These are phyloP conservation scores for Synergus japonicus DNA, from an alignment of 2,888 invertebrate genomes.

Conservation along the genomic window DNA sequence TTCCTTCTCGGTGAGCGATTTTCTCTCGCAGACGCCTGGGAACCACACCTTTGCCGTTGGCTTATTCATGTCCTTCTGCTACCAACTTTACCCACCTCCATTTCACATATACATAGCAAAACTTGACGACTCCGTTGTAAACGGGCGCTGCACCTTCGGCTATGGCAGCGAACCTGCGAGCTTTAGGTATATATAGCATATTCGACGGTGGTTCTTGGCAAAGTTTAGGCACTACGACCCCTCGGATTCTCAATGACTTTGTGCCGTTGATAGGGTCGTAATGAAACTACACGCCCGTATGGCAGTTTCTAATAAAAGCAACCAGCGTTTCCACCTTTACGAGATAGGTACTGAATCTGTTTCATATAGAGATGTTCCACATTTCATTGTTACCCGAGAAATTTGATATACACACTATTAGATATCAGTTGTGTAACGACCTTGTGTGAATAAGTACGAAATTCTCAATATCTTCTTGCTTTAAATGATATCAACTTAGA, in stretches of 20 bases:
- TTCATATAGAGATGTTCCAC: background rate
- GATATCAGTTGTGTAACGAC: too few relatives aligned
- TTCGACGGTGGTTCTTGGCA: slow-evolving; percentile 32
- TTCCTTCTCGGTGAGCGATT: slow-evolving; percentile 72
- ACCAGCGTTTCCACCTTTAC: slow-evolving; percentile 31
- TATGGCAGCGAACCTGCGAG: slow-evolving; percentile 58
- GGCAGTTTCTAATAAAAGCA: slow-evolving; percentile 32
- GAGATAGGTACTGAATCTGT: slow-evolving; percentile 1
- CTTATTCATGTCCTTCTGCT: slow-evolving; percentile 70
- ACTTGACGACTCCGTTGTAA: slow-evolving; percentile 57
- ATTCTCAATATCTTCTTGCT: too few relatives aligned
- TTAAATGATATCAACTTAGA: too few relatives aligned
- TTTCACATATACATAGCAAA: slow-evolving; percentile 37
- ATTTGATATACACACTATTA: too few relatives aligned
- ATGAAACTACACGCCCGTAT: slow-evolving; percentile 29
- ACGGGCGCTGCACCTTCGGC: slow-evolving; percentile 57
- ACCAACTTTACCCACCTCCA: slow-evolving; percentile 55
- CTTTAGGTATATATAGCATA: slow-evolving; percentile 45
- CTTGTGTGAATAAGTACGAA: too few relatives aligned
- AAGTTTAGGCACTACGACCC: slow-evolving; percentile 40
- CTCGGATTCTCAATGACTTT: slow-evolving; percentile 40
- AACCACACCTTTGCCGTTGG: slow-evolving; percentile 75
- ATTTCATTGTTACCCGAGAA: too few relatives aligned
- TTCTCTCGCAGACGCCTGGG: slow-evolving; percentile 71
- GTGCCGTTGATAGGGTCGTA: slow-evolving; percentile 37